Evolutionary conservation across 1,140 invertebrate genomes (phyloP), one percentile per base, ranked within the genome.

Genomic region (Eulimnadia texana): DNA sequence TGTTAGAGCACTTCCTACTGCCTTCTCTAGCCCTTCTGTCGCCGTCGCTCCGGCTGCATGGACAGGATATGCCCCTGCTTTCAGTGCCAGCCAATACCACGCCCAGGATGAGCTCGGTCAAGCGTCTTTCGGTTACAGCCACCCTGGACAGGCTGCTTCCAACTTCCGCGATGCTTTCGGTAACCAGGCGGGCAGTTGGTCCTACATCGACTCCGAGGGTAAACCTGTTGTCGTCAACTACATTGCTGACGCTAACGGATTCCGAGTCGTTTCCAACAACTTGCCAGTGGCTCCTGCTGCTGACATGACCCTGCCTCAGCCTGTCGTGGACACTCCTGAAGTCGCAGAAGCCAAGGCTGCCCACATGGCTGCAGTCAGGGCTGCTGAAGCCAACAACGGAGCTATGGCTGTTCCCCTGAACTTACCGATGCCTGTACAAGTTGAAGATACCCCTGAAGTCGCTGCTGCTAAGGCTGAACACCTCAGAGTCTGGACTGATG

Each of bases 61-160:
- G 33, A 16, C 69, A 66, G 64, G 76, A 78, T 69, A 29, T 13
- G 58, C 33, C 28, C 27, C 58, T 29, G 13, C 49, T 29, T 47
- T 28, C 13, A 53, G 25, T 24, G 29, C 64, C 16, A 52, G 52
- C 53, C 66, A 69, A 59, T 79, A 79, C 74, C 78, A 79, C 67
- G 73, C 77, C 64, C 71, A 78, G 66, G 78, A 81, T 68, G 67
- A 75, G 64, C 70, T 76, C n/a, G 78, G 78, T 28, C 75, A 77
- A 65, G 77, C 76, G 64, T 67, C 74, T 67, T 79, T 79, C 70
- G 78, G 78, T 65, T 77, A 78, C 65, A 71, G 73, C 64, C 76
- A 78, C 70, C 73, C 76, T 33, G 73, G 73, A 72, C 78, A 79
- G 66, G 69, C 74, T 52, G 71, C 73, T 63, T 77, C 77, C 63